phyloP scores from a whole-genome alignment of 2,888 invertebrate species.

The Amphipyra berbera region DNA sequence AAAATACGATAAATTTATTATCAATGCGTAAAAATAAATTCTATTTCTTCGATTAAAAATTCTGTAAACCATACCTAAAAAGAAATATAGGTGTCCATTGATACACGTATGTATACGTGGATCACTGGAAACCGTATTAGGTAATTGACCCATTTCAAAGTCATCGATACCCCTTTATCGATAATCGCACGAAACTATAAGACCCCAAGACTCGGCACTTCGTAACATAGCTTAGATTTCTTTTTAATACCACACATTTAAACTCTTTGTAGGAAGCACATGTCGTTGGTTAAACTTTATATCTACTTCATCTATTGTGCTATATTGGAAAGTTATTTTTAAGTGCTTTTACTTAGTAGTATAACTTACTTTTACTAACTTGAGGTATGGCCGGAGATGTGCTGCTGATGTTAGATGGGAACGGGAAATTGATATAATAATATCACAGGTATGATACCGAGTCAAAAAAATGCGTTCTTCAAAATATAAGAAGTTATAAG shows the following conservation, averaged over 20 bases:
- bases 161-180: conserved; percentile 33
- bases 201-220: conserved; percentile 75
- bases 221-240: conserved; percentile 82
- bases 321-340: conserved; percentile 52
- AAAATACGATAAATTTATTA: too few relatives aligned
- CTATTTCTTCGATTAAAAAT: too few relatives aligned
- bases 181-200: conserved; percentile 64
- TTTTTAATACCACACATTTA: conserved; percentile 89
- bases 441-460: too few relatives aligned
- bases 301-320: conserved; percentile 63
- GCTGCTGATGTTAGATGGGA: not conserved
- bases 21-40: too few relatives aligned
- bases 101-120: too few relatives aligned
- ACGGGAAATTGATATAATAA: too few relatives aligned
- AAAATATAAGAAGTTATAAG: too few relatives aligned
- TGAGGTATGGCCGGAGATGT: not conserved
- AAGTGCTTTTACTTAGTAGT: conserved; percentile 36
- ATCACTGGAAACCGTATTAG: not conserved
- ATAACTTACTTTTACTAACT: conserved; percentile 12
- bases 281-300: conserved; percentile 71
- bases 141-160: not conserved
- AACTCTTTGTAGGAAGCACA: conserved; percentile 77
- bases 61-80: too few relatives aligned
- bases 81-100: too few relatives aligned
- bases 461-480: too few relatives aligned